A percentile compares a stretch with the other conserved stretches of the same genome.
phyloP scores from a whole-genome alignment of 2,888 invertebrate genomes.

The Ennomos fuscantarius region DNA sequence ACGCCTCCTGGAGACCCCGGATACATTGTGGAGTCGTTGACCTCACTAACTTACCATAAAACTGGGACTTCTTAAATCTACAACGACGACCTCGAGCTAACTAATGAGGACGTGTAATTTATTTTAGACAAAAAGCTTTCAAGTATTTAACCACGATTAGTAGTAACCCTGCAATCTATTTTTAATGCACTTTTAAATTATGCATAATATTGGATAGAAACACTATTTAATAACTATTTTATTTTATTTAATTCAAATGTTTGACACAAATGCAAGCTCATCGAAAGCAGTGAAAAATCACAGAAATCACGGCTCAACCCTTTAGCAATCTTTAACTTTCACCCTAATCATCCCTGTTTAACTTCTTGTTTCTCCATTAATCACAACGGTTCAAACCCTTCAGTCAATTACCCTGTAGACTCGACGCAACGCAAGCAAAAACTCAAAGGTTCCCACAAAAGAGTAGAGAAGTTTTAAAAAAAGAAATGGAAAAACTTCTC shows the following conservation, averaged over 20 bases:
- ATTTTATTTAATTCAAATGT: no score
- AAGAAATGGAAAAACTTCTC: slow-evolving; percentile 76
- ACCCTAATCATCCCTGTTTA: slow-evolving; percentile 15
- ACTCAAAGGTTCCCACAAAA: slow-evolving; percentile 42
- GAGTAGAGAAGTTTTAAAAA: slow-evolving; percentile 60
- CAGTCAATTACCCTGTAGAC: slow-evolving; percentile 48
- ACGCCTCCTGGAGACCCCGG: slow-evolving; percentile 23
- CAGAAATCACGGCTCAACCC: slow-evolving; percentile 7
- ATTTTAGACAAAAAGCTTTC: no score
- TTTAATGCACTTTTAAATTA: no score
- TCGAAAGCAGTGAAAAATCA: background rate
- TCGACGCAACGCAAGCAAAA: slow-evolving; percentile 45
- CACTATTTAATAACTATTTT: no score
- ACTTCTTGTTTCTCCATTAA: slow-evolving; percentile 21
- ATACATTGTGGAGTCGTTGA: slow-evolving; percentile 2
- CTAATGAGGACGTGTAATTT: no score
- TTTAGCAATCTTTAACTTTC: slow-evolving; percentile 7
- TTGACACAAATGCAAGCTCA: no score
- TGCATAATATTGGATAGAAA: no score
- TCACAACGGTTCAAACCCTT: slow-evolving; percentile 9
- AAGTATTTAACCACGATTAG: no score
- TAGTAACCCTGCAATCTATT: no score
- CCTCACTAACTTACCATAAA: background rate
- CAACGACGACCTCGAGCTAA: no score
- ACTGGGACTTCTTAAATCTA: no score